Evolutionary conservation across 2,113 vertebrate genomes (phyloP), one percentile per base, ranked within the genome.

Genomic region (Daboia siamensis): DNA sequence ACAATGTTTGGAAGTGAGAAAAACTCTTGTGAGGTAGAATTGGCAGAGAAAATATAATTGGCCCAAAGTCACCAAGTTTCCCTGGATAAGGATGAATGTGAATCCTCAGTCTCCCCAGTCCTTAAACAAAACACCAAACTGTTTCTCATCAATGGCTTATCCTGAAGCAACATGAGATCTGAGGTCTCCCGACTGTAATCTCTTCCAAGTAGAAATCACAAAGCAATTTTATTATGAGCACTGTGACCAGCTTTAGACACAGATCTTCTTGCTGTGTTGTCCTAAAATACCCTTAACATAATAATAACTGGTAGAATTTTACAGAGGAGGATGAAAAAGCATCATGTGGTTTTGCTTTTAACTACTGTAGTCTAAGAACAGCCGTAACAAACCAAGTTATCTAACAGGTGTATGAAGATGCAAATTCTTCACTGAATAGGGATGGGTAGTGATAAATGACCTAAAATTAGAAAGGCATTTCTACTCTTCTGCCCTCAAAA

Each of bases 391-490:
- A 95, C n/a, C 85, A 56, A 96, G 94, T 56, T 95, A 88, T 93
- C 90, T 91, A 90, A 26, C 87, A 93, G 92, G 48, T 29, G 51
- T 87, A 23, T 94, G 88, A 94, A 94, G 92, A 92, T 93, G 95
- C 91, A 92, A 95, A 87, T 64, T 39, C 95, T 80, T 92, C 0
- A 0, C 92, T 94, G 96, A 97, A 95, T 39, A 93, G 39, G 91
- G 93, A 87, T 74, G 69, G 69, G 33, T 1, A 12, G 3, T 80
- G 92, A 24, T 93, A 94, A 93, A 56, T 94, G 90, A 91, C 92
- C 94, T 96, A 95, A 95, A 94, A 95, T 95, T 94, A 96, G 95
- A 88, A 92, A 96, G 93, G 92, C 93, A 93, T 91, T 95, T 92
- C 94, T 94, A 96, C 91, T 92, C 95, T n/a, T 29, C 2, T 88